Percentiles rank a stretch among this genome's conserved stretches.
Evolutionary conservation across 1,140 invertebrate genomes (phyloP).

Genomic region (Drosophila carrolli): DNA sequence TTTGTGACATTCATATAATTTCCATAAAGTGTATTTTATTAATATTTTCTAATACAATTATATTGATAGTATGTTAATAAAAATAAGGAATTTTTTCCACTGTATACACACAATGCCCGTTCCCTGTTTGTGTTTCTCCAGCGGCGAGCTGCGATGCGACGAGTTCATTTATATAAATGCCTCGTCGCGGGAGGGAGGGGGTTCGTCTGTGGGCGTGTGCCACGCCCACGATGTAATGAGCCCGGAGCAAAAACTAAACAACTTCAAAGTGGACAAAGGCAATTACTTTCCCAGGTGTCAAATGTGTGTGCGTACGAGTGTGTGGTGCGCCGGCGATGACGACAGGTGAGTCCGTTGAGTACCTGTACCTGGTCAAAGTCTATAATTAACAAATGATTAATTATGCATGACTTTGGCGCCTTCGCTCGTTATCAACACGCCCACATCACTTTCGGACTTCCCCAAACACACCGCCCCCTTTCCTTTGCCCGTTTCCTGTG

Average conservation of each 20-base stretch:
- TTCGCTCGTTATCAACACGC: constrained; percentile 72
- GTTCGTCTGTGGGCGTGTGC: constrained; percentile 7
- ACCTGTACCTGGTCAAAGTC: constrained; percentile 55
- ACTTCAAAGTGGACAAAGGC: constrained; percentile 77
- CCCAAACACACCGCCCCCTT: background rate
- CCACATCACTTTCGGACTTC: constrained; percentile 43
- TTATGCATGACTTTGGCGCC: constrained; percentile 77
- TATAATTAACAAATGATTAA: constrained; percentile 83
- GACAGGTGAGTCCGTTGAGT: constrained; percentile 48
- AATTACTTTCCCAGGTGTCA: constrained; percentile 80
- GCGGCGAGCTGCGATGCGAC: constrained; percentile 52
- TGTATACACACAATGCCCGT: constrained; percentile 27
- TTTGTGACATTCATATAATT: no score
- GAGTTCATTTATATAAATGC: constrained; percentile 81
- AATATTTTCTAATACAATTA: no score
- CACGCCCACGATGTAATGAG: constrained; percentile 66
- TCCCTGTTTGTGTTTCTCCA: constrained; percentile 34
- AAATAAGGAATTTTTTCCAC: background rate
- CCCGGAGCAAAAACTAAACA: constrained; percentile 63
- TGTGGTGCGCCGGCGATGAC: constrained; percentile 30
- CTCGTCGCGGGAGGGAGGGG: constrained; percentile 22
- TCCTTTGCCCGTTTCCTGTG: constrained; percentile 41
- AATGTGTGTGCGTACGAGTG: constrained; percentile 52
- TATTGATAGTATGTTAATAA: background rate
- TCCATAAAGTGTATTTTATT: no score